These are phyloP conservation scores for Maniola hyperantus DNA, from an alignment of 2,888 invertebrate genomes.

Conservation along the genomic window DNA sequence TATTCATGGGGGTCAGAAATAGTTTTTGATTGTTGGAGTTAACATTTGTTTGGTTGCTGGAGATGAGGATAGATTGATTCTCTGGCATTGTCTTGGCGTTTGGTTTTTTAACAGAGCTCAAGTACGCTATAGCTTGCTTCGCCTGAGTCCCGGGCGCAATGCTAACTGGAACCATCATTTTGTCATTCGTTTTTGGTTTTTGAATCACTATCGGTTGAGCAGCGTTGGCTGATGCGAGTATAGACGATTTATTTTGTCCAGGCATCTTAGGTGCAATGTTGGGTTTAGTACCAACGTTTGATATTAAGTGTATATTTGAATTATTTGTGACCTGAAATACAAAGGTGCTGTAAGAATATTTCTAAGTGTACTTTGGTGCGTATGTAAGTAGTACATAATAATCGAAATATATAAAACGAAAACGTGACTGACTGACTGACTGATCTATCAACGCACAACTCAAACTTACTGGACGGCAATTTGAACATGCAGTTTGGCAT, in stretches of 20 bases:
- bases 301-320: conserved; percentile 72
- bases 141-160: conserved; percentile 64
- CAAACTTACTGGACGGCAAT: too few species aligned
- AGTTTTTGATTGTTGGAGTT: conserved; percentile 79
- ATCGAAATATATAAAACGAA: too few species aligned
- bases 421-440: too few species aligned
- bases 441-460: too few species aligned
- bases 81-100: conserved; percentile 64
- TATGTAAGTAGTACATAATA: too few species aligned
- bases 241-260: conserved; percentile 65
- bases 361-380: not conserved
- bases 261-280: conserved; percentile 71
- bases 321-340: conserved; percentile 70
- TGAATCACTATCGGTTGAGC: conserved; percentile 83
- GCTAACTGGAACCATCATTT: conserved; percentile 78
- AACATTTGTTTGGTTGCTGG: conserved; percentile 70
- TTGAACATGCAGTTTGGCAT: too few species aligned
- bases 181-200: conserved; percentile 76
- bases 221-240: conserved; percentile 66
- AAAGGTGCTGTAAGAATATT: not conserved
- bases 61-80: conserved; percentile 73
- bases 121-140: conserved; percentile 80
- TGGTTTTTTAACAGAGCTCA: conserved; percentile 81
- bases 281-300: conserved; percentile 69
- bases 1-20: conserved; percentile 80